Percentiles rank a stretch among this genome's conserved stretches.
These are phyloP conservation scores for Mycteria americana DNA, from an alignment of 2,797 vertebrate species.

Conservation along the genomic window DNA sequence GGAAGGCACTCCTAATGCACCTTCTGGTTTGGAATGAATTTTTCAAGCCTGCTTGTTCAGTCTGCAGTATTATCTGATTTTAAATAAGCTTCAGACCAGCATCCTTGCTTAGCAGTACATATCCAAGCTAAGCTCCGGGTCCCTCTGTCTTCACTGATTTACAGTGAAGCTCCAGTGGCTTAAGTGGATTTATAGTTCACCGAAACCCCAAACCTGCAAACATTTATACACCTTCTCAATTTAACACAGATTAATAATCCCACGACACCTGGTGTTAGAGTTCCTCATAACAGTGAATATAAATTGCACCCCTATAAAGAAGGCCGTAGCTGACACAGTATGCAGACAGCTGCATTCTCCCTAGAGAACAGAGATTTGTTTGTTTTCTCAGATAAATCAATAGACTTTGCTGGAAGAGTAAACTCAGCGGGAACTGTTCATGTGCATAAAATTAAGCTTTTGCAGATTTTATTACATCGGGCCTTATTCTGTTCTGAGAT, in stretches of 20 bases:
- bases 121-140: background rate
- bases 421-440: background rate
- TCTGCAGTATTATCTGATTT: background rate
- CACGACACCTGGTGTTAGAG: background rate
- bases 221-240: conserved; percentile 16
- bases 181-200: conserved; percentile 23
- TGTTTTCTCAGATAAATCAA: conserved; percentile 32
- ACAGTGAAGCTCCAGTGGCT: conserved; percentile 22
- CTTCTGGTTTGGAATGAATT: background rate
- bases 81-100: background rate
- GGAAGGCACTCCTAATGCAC: background rate
- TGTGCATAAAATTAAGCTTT: background rate
- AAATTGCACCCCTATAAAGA: background rate
- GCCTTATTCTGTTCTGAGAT: background rate
- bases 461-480: background rate
- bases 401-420: background rate
- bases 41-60: background rate
- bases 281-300: background rate
- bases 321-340: background rate
- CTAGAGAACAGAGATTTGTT: background rate
- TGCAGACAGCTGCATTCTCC: background rate
- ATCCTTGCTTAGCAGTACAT: background rate
- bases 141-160: background rate
- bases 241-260: background rate
- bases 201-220: conserved; percentile 17